Percentiles rank a stretch among this genome's conserved stretches.
Conservation (phyloP, 1,140 invertebrate genomes). For the Panagrolaimus sp. region DNA sequence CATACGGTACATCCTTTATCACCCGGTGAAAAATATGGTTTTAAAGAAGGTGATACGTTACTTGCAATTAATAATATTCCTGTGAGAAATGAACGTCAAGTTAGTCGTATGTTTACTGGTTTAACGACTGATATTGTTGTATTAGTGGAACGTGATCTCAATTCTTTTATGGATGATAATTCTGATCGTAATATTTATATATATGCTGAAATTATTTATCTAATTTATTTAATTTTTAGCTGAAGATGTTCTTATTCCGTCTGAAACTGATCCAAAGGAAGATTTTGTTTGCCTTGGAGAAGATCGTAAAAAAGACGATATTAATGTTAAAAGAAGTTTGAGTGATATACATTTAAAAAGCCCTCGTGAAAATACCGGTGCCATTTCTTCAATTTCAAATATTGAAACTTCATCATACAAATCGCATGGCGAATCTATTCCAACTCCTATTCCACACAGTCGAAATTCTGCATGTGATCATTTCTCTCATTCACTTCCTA, state of each 20-base stretch:
- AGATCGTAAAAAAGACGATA: no score
- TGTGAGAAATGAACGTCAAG: conserved; percentile 48
- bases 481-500: no score
- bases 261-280: conserved; percentile 14
- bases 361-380: no score
- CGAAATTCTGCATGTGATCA: no score
- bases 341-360: no score
- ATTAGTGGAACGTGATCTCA: conserved; percentile 44
- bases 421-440: no score
- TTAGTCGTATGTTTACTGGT: conserved; percentile 39
- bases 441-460: no score
- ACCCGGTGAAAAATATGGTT: conserved; percentile 47
- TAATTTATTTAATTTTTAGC: neutral
- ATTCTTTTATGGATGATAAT: conserved; percentile 32
- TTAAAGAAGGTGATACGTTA: conserved; percentile 43
- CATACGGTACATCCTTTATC: conserved; percentile 38
- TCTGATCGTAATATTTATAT: conserved; percentile 7
- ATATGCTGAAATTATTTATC: neutral
- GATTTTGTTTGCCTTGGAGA: conserved; percentile 27
- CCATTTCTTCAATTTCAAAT: no score
- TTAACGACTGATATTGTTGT: conserved; percentile 47
- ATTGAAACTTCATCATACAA: no score
- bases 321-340: no score
- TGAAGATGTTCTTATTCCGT: neutral
- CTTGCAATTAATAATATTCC: conserved; percentile 52